These are phyloP conservation scores for Micromys minutus DNA, from an alignment of 2,113 vertebrate genomes.

Conservation along the genomic window DNA sequence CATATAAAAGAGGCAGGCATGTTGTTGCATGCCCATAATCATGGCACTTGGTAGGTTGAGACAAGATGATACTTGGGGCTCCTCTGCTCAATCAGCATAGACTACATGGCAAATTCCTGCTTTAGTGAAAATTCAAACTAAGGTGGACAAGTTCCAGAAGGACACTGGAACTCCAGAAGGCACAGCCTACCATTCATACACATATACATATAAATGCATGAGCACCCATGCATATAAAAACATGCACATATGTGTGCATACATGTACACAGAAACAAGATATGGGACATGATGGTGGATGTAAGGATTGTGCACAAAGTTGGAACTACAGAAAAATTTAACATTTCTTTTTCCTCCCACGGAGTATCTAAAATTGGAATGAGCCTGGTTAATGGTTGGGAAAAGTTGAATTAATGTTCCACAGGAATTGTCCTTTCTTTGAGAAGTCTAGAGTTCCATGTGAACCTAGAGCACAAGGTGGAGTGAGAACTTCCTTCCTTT, in stretches of 20 bases:
- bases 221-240: background rate
- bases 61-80: background rate
- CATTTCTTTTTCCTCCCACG: constrained; percentile 54
- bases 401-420: constrained; percentile 43
- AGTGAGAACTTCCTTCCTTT: background rate
- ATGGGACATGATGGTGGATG: background rate
- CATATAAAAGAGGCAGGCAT: background rate
- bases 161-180: no score
- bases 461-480: background rate
- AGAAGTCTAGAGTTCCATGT: background rate
- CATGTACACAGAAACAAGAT: background rate
- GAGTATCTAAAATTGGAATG: constrained; percentile 63
- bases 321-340: background rate
- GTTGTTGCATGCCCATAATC: background rate
- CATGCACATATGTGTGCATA: background rate
- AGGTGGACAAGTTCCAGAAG: background rate
- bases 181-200: background rate
- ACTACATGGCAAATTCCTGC: no score
- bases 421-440: background rate
- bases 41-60: no score
- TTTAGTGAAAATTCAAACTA: background rate
- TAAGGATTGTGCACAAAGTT: background rate
- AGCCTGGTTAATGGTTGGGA: constrained; percentile 41
- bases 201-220: no score
- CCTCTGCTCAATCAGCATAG: background rate